Evolutionary conservation across 2,888 invertebrate genomes (phyloP).

Genomic region (Cylindroiulus punctatus): DNA sequence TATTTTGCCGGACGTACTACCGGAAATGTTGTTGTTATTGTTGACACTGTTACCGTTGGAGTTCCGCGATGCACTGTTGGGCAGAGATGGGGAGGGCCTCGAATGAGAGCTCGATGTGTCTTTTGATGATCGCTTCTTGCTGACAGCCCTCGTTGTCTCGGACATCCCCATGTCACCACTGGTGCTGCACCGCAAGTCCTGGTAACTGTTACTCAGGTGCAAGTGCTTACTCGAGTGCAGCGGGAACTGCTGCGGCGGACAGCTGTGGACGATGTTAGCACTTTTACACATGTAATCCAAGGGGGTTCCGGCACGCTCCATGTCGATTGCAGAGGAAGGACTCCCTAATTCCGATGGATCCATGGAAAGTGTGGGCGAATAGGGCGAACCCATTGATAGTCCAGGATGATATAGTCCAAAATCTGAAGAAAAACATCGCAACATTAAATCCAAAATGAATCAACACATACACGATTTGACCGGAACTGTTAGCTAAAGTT

Average conservation of each 20-base stretch:
- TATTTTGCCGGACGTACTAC: neutral
- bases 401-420: slow-evolving; percentile 38
- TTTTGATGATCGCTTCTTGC: slow-evolving; percentile 19
- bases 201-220: slow-evolving; percentile 32
- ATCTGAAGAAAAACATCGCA: neutral
- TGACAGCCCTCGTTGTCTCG: neutral
- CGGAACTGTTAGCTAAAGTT: no score
- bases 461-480: no score
- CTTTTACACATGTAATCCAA: slow-evolving; percentile 54
- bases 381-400: slow-evolving; percentile 49
- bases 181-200: slow-evolving; percentile 39
- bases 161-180: neutral
- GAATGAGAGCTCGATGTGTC: neutral
- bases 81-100: neutral
- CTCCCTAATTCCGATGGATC: slow-evolving; percentile 51
- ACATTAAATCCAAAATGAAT: neutral
- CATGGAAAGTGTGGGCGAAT: slow-evolving; percentile 51
- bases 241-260: slow-evolving; percentile 42
- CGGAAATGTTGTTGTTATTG: slow-evolving; percentile 33
- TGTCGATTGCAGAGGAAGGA: slow-evolving; percentile 51
- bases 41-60: neutral
- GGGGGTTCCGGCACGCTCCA: slow-evolving; percentile 53
- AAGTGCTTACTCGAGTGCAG: neutral
- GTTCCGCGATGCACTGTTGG: neutral
- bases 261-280: slow-evolving; percentile 47